Evolutionary conservation across 2,888 invertebrate genomes (phyloP).

Genomic region (Melanargia galathea): DNA sequence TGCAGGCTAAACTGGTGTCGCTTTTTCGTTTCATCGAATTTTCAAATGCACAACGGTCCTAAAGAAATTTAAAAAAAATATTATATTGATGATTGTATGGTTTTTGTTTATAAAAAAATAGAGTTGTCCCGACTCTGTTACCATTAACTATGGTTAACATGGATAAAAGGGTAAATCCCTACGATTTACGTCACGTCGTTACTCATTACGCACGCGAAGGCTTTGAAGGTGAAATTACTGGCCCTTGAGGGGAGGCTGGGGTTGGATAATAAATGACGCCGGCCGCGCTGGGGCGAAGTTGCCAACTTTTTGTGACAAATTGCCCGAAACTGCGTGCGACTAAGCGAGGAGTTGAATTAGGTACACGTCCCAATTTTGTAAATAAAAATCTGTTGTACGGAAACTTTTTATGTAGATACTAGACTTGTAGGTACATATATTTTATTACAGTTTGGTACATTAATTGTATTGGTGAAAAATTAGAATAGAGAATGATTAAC

Average conservation of each 20-base stretch:
- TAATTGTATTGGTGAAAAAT: background rate
- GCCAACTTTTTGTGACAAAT: constrained; percentile 81
- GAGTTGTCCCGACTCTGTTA: background rate
- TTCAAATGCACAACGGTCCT: too few relatives aligned
- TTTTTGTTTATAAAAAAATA: too few relatives aligned
- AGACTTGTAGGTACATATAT: background rate
- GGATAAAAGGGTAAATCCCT: constrained; percentile 65
- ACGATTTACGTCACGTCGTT: constrained; percentile 73
- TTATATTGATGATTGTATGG: too few relatives aligned
- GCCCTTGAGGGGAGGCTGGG: constrained; percentile 65
- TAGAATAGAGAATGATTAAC: background rate
- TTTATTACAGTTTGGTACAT: background rate
- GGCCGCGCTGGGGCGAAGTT: constrained; percentile 64
- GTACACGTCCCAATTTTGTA: constrained; percentile 24
- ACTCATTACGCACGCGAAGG: constrained; percentile 77
- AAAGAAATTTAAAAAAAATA: too few relatives aligned
- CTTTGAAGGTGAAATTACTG: constrained; percentile 77
- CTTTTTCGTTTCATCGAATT: too few relatives aligned
- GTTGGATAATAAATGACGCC: constrained; percentile 71
- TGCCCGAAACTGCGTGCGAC: constrained; percentile 71
- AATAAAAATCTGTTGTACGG: constrained; percentile 15
- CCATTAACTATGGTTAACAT: background rate
- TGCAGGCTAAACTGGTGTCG: too few relatives aligned
- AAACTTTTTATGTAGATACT: constrained; percentile 1
- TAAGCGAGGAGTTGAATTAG: constrained; percentile 48